Evolutionary conservation across 2,113 vertebrate genomes (phyloP).

Genomic region (Martes martes): DNA sequence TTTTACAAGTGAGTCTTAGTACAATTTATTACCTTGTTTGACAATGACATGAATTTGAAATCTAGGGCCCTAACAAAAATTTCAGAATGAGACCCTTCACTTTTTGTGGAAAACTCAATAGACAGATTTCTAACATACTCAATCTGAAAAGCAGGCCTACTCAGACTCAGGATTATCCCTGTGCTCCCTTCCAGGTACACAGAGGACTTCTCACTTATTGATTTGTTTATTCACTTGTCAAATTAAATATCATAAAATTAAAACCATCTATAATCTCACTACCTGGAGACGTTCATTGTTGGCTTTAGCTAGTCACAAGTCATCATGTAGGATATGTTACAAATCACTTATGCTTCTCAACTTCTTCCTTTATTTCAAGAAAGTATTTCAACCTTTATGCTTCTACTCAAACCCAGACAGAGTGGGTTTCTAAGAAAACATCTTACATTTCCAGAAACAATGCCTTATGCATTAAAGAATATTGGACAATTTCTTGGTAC

Average conservation of each 20-base stretch:
- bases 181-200: background rate
- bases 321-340: background rate
- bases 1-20: background rate
- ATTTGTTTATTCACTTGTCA: background rate
- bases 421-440: slow-evolving; percentile 12
- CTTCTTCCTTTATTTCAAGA: background rate
- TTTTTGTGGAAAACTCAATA: background rate
- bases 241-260: slow-evolving; percentile 31
- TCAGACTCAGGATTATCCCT: background rate
- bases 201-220: background rate
- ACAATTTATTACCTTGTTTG: background rate
- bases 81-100: background rate
- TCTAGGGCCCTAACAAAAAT: background rate
- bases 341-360: background rate
- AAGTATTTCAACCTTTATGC: background rate
- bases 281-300: background rate
- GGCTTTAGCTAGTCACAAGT: background rate
- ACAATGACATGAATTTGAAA: background rate
- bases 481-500: slow-evolving; percentile 11
- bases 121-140: background rate
- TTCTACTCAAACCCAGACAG: background rate
- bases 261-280: background rate
- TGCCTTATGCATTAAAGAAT: background rate
- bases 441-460: slow-evolving; percentile 16
- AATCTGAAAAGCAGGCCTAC: background rate